phyloP scores from a whole-genome alignment of 2,113 vertebrate species.

The Oreotrochilus melanogaster region DNA sequence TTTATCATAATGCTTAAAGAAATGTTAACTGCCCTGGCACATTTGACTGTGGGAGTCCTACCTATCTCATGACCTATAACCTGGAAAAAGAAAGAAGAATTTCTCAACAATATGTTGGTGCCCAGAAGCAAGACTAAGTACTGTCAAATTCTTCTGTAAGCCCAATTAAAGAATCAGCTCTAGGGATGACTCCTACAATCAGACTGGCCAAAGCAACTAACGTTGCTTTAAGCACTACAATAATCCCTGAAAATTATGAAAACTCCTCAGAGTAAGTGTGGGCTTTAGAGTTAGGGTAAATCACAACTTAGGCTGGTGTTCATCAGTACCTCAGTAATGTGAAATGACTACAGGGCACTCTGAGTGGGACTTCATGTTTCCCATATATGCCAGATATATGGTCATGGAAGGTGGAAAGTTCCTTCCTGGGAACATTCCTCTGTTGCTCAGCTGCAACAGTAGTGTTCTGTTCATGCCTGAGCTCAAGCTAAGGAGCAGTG shows the following conservation, averaged over 20 bases:
- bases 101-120: not conserved
- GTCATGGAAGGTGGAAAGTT: not conserved
- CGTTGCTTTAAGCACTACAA: not conserved
- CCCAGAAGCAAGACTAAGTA: not conserved
- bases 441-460: not conserved
- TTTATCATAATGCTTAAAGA: not conserved
- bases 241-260: not conserved
- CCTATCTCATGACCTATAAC: not conserved
- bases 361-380: not conserved
- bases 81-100: not conserved
- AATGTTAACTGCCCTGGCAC: not conserved
- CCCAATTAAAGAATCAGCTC: not conserved
- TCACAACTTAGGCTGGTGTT: not conserved
- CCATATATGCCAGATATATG: not conserved
- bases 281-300: not conserved
- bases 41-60: not conserved
- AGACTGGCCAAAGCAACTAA: not conserved
- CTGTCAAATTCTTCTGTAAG: not conserved
- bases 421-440: not conserved
- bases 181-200: not conserved
- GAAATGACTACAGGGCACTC: not conserved
- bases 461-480: not conserved
- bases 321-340: not conserved
- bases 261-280: not conserved
- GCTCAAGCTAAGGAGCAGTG: fast-evolving